Evolutionary conservation across 2,797 vertebrate species (phyloP), one percentile per base, ranked within the genome.

Genomic region (Lithobates pipiens): DNA sequence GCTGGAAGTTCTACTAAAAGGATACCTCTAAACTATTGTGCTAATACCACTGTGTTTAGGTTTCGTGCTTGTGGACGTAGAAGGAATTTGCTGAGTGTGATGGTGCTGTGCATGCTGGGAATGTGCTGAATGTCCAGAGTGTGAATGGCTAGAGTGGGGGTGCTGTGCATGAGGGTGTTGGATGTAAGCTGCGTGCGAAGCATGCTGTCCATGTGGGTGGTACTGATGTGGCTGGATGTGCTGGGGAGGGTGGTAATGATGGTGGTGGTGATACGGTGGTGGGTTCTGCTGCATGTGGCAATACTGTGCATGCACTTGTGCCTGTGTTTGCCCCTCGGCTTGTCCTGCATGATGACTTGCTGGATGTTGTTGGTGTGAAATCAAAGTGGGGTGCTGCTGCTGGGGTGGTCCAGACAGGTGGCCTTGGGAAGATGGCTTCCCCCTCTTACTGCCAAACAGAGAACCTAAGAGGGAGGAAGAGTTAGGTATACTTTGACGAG

Each of bases 21-120:
- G 78, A 25, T 71, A 63, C 70, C 16, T 74, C 34, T 95, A 99
- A 92, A 99, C 98, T 90, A 99, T 94, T 36, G 98, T 99, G 93
- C 98, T 99, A 94, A 99, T 99, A 91, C 97, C 98, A 0, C 97
- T 99, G 95, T 98, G 96, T 90, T 99, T 99, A 92, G 96, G 93
- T 93, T 99, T 99, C 88, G 95, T 91, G 95, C 96, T 94, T 92
- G 95, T 85, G 50, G 96, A 90, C 1, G 95, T 89, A 10, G 96
- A 90, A 0, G 94, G 92, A 75, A 95, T 95, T 0, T 93, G 90
- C 0, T 94, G 93, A 25, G 93, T 94, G 0, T 97, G 96, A 90
- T 95, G 93, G 71, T 97, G 97, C 42, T 89, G 91, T 0, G 89
- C 15, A 50, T 96, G 96, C 32, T 94, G 96, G 79, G 93, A 68